phyloP scores from a whole-genome alignment of 64 coral and sea anemone genomes.

The Acropora tenuis region DNA sequence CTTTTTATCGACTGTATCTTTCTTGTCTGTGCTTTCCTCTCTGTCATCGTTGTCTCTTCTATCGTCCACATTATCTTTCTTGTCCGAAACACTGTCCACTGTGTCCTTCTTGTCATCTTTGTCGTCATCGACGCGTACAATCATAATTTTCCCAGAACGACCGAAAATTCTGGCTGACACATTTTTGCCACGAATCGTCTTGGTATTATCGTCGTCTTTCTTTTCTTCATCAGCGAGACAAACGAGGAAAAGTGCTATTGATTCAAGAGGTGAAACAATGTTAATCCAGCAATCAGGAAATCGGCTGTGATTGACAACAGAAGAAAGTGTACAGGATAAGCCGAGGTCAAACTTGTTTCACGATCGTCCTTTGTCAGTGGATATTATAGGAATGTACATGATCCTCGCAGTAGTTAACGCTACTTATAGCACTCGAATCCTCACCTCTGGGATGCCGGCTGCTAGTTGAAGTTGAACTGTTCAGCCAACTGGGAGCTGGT shows the following conservation, averaged over 20 bases:
- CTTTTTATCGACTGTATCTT: background rate
- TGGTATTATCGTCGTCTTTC: background rate
- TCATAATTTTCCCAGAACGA: constrained; percentile 29
- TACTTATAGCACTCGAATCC: too few species aligned
- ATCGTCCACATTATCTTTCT: background rate
- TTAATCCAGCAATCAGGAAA: background rate
- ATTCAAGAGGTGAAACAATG: background rate
- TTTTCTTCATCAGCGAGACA: constrained; percentile 26
- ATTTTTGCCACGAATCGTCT: constrained; percentile 21
- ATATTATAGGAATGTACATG: background rate
- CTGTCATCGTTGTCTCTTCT: background rate
- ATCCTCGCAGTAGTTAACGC: too few species aligned
- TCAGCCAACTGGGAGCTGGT: too few species aligned
- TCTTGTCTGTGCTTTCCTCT: background rate
- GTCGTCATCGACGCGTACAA: constrained; percentile 17
- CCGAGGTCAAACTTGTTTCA: background rate
- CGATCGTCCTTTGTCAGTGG: background rate
- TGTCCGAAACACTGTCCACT: background rate
- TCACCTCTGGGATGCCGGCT: too few species aligned
- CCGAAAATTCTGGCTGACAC: constrained; percentile 23
- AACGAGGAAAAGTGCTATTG: constrained; percentile 20
- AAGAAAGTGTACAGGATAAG: too few species aligned
- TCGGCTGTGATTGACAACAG: too few species aligned
- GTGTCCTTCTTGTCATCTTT: background rate
- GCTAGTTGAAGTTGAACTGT: too few species aligned